These are phyloP conservation scores for Muscicapa striata DNA, from an alignment of 2,797 vertebrate species.

Conservation along the genomic window DNA sequence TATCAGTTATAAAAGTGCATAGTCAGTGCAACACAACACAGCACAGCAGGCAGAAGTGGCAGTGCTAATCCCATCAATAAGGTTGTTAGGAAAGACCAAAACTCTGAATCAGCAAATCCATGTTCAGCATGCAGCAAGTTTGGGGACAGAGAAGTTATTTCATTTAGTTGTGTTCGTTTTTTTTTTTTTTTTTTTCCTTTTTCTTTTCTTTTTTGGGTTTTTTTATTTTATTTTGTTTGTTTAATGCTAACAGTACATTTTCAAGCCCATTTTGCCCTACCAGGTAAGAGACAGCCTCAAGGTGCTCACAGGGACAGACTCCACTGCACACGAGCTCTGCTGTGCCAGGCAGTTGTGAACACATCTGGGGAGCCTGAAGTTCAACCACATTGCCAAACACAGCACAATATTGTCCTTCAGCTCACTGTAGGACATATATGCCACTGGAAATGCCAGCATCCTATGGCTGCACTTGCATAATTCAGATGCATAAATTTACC, in stretches of 20 bases:
- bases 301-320: not conserved
- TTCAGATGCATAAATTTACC: not conserved
- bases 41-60: not conserved
- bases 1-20: not conserved
- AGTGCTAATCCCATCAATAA: not conserved
- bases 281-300: not conserved
- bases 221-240: not conserved
- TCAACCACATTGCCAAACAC: not conserved
- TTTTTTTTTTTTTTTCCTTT: not conserved
- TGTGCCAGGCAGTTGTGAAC: not conserved
- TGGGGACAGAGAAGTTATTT: not conserved
- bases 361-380: not conserved
- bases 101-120: not conserved
- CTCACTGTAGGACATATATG: not conserved
- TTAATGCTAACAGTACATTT: not conserved
- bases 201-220: not conserved
- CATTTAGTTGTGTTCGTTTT: not conserved
- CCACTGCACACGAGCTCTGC: fast-evolving
- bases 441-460: not conserved
- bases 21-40: not conserved
- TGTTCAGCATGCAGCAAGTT: not conserved
- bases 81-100: not conserved
- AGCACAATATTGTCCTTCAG: not conserved
- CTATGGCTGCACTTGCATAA: not conserved
- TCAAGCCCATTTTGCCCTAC: not conserved